Evolutionary conservation across 1,140 invertebrate genomes (phyloP), one percentile per base, ranked within the genome.

Genomic region (Tetramorium parvispinum): DNA sequence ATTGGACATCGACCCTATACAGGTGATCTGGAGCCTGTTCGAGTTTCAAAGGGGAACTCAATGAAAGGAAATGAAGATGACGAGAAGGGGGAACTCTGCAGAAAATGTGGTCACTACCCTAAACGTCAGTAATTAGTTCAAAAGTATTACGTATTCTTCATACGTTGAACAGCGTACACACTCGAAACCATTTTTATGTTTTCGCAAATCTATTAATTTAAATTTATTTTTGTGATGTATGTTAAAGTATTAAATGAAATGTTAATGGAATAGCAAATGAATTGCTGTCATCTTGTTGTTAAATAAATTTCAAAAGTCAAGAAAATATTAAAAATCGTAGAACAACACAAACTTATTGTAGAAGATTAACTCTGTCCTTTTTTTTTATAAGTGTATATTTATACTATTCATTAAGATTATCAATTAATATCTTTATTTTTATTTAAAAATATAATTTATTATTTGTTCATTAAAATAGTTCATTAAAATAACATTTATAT

Each of bases 51-150:
- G 0, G 49, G 63, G 13, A 77, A 59, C 11, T 37, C n/a, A 27
- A 24, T 43, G 11, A 89, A 87, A 4, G 89, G 89, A 7, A 68
- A 46, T 10, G 85, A 79, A 21, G 83, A 70, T 37, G 87, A 91
- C 59, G 57, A 21, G n/a, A 76, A 81, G 8, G n/a, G 2, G 4
- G 21, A 37, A 6, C 13, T 94, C 13, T 94, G 94, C 68, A 89
- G 83, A 63, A 94, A 93, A 82, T 95, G 94, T 53, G 94, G 93
- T 37, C 92, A 94, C 57, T 92, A 90, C 51, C 73, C 51, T 37
- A 75, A 73, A 59, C 53, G 4, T 37, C 55, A 83, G 68, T 83
- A 73, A 73, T 59, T 61, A 75, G 46, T 59, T 10, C 13, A 18
- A 18, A 79, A 37, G 53, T 40, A 46, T 55, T 40, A 40, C 21